These are phyloP conservation scores for Gastrophysa polygoni DNA, from an alignment of 2,888 invertebrate genomes.

Conservation along the genomic window DNA sequence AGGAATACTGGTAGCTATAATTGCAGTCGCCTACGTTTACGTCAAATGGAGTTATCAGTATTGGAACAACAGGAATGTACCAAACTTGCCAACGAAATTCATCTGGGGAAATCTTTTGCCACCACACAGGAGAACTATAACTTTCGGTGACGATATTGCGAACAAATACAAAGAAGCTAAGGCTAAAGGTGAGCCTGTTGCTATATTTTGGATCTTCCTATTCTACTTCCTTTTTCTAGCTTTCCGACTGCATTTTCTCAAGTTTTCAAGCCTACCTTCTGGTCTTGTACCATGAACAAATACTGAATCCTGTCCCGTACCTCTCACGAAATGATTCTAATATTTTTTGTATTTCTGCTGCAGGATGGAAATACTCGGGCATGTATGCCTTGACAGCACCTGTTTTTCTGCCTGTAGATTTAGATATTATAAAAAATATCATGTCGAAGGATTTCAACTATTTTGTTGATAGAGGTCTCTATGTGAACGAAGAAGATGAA, in stretches of 20 bases:
- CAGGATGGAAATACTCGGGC: slow-evolving; percentile 26
- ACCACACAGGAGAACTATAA: slow-evolving; percentile 12
- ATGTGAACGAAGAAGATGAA: slow-evolving; percentile 64
- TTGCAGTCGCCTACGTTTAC: slow-evolving; percentile 13
- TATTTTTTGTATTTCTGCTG: neutral
- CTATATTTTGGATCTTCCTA: no score
- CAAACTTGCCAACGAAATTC: slow-evolving; percentile 24
- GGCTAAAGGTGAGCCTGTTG: slow-evolving; percentile 24
- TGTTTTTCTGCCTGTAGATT: slow-evolving; percentile 46
- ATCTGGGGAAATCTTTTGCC: slow-evolving; percentile 26
- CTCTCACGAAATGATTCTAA: neutral
- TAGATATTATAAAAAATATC: slow-evolving; percentile 48
- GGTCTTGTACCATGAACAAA: no score
- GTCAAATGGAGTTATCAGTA: slow-evolving; percentile 25
- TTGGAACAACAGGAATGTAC: slow-evolving; percentile 26
- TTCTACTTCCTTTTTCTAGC: no score
- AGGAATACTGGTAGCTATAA: slow-evolving; percentile 13
- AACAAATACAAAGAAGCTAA: slow-evolving; percentile 28
- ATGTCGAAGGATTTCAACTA: slow-evolving; percentile 50
- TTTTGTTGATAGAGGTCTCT: slow-evolving; percentile 61
- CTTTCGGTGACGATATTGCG: slow-evolving; percentile 14
- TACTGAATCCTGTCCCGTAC: neutral
- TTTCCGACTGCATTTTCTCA: no score
- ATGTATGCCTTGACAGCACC: slow-evolving; percentile 32
- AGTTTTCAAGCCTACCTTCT: no score